These are phyloP conservation scores for Apeira syringaria DNA, from an alignment of 2,888 invertebrate genomes.

Conservation along the genomic window DNA sequence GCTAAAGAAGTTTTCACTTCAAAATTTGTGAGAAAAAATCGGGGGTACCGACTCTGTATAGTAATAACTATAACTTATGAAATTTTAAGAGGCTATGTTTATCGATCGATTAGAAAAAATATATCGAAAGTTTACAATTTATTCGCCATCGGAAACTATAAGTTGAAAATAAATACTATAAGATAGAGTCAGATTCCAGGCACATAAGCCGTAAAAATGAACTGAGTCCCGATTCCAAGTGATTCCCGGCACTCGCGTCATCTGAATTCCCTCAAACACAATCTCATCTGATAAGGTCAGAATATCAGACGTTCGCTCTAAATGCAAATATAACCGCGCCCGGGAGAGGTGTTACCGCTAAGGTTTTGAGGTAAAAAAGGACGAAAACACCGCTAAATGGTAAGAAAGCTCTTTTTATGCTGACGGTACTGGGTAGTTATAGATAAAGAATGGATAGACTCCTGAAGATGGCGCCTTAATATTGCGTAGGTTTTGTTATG, in stretches of 20 bases:
- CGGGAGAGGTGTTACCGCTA: slow-evolving; percentile 76
- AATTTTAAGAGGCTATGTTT: no score
- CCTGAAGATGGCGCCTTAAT: slow-evolving; percentile 46
- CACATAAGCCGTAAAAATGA: slow-evolving; percentile 40
- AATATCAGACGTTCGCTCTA: slow-evolving; percentile 81
- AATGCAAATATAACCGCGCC: slow-evolving; percentile 81
- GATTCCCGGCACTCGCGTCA: slow-evolving; percentile 59
- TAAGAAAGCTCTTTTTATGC: slow-evolving; percentile 74
- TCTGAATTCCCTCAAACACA: slow-evolving; percentile 73
- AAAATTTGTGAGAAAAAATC: no score
- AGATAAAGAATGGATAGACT: slow-evolving; percentile 73
- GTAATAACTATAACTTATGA: no score
- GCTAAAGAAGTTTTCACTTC: no score
- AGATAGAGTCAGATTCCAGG: slow-evolving; percentile 37
- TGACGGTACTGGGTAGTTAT: slow-evolving; percentile 72
- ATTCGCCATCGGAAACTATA: slow-evolving; percentile 3
- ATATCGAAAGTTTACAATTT: no score
- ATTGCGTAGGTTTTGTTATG: slow-evolving; percentile 34
- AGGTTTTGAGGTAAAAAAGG: slow-evolving; percentile 77
- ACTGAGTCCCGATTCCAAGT: slow-evolving; percentile 39
- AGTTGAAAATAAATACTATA: slow-evolving; percentile 17
- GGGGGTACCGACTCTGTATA: no score
- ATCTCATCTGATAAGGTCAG: slow-evolving; percentile 78
- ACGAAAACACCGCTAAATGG: slow-evolving; percentile 77
- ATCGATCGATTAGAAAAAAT: no score